A percentile compares a stretch with the other conserved stretches of the same genome.
Conservation (phyloP, 2,113 vertebrate species). For the Ailurus styani region DNA sequence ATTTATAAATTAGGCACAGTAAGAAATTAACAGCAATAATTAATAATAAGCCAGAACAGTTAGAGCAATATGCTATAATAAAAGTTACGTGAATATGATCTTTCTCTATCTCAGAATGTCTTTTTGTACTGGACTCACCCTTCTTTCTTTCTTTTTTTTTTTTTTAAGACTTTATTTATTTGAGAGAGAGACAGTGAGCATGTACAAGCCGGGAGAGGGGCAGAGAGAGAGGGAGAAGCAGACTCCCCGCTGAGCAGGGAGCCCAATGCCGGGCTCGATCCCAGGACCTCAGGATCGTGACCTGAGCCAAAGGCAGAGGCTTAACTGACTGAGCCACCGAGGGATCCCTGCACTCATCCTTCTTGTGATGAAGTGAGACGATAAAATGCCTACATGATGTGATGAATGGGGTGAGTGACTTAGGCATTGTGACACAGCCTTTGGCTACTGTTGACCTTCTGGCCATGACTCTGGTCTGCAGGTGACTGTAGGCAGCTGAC, state of each 20-base stretch:
- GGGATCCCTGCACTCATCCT: neutral
- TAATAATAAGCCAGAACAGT: neutral
- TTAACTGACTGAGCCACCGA: neutral
- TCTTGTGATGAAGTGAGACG: neutral
- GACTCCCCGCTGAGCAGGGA: neutral
- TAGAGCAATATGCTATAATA: neutral
- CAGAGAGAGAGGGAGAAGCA: neutral
- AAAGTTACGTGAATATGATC: neutral
- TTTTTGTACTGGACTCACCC: neutral
- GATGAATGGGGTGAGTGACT: neutral
- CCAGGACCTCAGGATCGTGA: neutral
- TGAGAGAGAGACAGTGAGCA: neutral
- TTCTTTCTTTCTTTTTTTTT: neutral
- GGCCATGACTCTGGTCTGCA: neutral
- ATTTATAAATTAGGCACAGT: neutral
- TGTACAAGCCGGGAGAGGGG: neutral
- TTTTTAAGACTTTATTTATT: neutral
- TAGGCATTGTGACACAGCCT: neutral
- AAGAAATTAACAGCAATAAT: neutral
- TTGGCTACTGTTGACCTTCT: neutral
- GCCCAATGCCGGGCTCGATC: accelerated
- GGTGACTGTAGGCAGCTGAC: neutral
- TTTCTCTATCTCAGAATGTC: neutral
- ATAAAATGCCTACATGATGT: neutral
- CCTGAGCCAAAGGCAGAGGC: neutral